These are phyloP conservation scores for Agriopis leucophaearia DNA, from an alignment of 2,888 invertebrate species.

Conservation along the genomic window DNA sequence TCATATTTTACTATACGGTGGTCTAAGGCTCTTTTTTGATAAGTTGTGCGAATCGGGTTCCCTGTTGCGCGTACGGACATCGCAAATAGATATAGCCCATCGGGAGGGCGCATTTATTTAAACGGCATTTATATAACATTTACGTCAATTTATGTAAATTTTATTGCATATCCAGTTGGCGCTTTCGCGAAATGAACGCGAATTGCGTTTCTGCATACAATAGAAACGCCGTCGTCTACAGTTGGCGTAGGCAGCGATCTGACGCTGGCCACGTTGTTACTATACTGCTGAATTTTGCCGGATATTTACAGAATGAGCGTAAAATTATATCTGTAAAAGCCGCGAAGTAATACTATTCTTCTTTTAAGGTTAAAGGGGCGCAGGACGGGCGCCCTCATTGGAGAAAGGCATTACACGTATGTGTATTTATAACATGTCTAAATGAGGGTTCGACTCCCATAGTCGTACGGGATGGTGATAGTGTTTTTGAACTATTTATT, in stretches of 20 bases:
- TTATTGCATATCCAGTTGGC: conserved; percentile 49
- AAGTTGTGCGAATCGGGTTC: conserved; percentile 6
- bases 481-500: too few species aligned
- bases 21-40: neutral
- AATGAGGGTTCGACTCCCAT: too few species aligned
- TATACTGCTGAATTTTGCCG: neutral
- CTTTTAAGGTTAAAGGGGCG: too few species aligned
- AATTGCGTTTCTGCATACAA: conserved; percentile 55
- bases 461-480: too few species aligned
- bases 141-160: conserved; percentile 36
- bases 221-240: conserved; percentile 38
- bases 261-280: conserved; percentile 9
- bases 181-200: conserved; percentile 53
- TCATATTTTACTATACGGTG: too few species aligned
- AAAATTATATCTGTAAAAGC: too few species aligned
- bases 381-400: too few species aligned
- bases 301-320: conserved; percentile 6
- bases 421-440: too few species aligned
- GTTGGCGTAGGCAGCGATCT: conserved; percentile 47
- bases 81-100: conserved; percentile 11
- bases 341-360: too few species aligned
- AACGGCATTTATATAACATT: conserved; percentile 39
- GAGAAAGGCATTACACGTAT: too few species aligned
- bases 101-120: conserved; percentile 25
- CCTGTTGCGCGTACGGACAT: conserved; percentile 15